Evolutionary conservation across 2,888 invertebrate species (phyloP).

Genomic region (Autographa gamma): DNA sequence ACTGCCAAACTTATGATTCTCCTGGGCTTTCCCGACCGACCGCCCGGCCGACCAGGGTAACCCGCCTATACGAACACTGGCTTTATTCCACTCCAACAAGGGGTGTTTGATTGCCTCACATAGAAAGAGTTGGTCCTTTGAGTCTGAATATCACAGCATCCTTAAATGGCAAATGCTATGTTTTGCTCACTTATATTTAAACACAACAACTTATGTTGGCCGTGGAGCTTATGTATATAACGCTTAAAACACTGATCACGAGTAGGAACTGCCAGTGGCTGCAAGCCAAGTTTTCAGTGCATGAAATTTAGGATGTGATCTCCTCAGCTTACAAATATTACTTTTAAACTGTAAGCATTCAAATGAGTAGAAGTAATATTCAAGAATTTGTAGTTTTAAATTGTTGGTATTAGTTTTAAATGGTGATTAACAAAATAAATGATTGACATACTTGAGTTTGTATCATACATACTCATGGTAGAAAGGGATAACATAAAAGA

Average conservation of each 20-base stretch:
- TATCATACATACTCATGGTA: slow-evolving; percentile 34
- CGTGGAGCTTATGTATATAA: neutral
- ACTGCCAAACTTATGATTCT: slow-evolving; percentile 48
- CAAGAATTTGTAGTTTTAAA: too few relatives aligned
- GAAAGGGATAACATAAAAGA: slow-evolving; percentile 50
- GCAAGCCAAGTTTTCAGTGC: neutral
- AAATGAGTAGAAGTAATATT: too few relatives aligned
- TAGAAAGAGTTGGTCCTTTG: slow-evolving; percentile 40
- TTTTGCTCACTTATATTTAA: neutral
- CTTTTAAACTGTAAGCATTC: neutral
- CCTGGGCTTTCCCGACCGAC: slow-evolving; percentile 42
- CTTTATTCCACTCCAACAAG: slow-evolving; percentile 54
- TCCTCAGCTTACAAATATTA: neutral
- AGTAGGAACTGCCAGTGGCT: neutral
- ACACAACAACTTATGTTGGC: too few relatives aligned
- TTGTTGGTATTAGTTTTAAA: too few relatives aligned
- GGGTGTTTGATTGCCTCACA: slow-evolving; percentile 45
- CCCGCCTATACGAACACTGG: slow-evolving; percentile 17
- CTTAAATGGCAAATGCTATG: neutral
- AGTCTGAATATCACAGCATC: slow-evolving; percentile 26
- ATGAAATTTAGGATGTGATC: neutral
- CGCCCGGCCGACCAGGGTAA: slow-evolving; percentile 15
- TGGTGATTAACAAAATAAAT: too few relatives aligned
- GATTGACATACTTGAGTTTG: neutral
- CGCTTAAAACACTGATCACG: neutral